Percentiles rank a stretch among this genome's conserved stretches.
Evolutionary conservation across 2,113 vertebrate species (phyloP).

Genomic region (Micromys minutus): DNA sequence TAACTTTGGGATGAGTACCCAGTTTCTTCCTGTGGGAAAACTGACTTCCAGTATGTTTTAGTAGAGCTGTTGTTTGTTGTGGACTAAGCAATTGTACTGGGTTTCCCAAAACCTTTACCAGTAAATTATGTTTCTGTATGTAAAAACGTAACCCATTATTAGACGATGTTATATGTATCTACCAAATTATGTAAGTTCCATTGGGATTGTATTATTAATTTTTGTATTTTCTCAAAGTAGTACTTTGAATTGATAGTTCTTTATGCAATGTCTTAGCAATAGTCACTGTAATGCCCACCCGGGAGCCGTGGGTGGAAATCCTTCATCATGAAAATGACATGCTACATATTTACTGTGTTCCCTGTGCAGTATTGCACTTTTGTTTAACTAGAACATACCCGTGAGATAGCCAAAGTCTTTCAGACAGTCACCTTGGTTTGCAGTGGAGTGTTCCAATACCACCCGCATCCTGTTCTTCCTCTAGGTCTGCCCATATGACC

Average conservation of each 20-base stretch:
- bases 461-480: slow-evolving; percentile 76
- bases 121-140: slow-evolving; percentile 87
- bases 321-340: slow-evolving; percentile 81
- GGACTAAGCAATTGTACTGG: slow-evolving; percentile 85
- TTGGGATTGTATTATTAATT: slow-evolving; percentile 87
- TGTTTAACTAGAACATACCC: slow-evolving; percentile 87
- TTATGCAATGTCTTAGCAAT: slow-evolving; percentile 90
- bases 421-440: slow-evolving; percentile 84
- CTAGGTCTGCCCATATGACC: slow-evolving; percentile 56
- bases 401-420: slow-evolving; percentile 90
- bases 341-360: slow-evolving; percentile 85
- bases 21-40: slow-evolving; percentile 66
- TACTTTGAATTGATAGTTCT: slow-evolving; percentile 86
- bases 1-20: slow-evolving; percentile 74
- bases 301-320: slow-evolving; percentile 86
- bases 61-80: slow-evolving; percentile 86
- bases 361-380: slow-evolving; percentile 90
- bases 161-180: slow-evolving; percentile 88
- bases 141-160: slow-evolving; percentile 86
- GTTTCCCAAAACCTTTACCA: slow-evolving; percentile 86
- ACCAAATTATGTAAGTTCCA: slow-evolving; percentile 83
- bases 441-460: slow-evolving; percentile 83
- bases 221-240: slow-evolving; percentile 84
- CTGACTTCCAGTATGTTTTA: slow-evolving; percentile 83
- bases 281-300: slow-evolving; percentile 86